Evolutionary conservation across 1,140 invertebrate species (phyloP).

Genomic region (Planococcus citri): DNA sequence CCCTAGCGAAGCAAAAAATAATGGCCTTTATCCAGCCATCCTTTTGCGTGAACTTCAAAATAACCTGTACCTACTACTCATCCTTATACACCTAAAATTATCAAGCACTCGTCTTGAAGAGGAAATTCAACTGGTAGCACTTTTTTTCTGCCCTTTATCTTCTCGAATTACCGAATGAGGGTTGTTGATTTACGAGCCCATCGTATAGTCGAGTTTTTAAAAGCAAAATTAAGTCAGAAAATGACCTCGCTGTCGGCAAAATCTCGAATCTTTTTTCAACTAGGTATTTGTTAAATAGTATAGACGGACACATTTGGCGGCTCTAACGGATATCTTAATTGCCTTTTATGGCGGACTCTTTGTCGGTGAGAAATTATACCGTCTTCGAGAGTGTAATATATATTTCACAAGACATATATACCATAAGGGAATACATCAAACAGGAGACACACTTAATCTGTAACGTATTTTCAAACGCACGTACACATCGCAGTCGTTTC

Average conservation of each 20-base stretch:
- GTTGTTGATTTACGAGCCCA: too few species aligned
- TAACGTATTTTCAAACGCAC: background rate
- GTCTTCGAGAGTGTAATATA: too few species aligned
- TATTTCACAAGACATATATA: background rate
- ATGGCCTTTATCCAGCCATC: too few species aligned
- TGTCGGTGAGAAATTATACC: background rate
- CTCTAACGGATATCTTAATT: background rate
- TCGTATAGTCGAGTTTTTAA: background rate
- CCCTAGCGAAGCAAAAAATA: too few species aligned
- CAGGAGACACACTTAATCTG: conserved; percentile 1
- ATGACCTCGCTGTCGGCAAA: background rate
- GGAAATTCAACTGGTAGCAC: too few species aligned
- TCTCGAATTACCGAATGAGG: too few species aligned
- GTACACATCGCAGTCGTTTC: background rate
- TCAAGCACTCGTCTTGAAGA: too few species aligned
- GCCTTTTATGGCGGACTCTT: background rate
- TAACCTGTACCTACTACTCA: too few species aligned
- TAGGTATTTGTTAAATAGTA: background rate
- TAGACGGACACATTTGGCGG: background rate
- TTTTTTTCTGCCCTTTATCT: too few species aligned
- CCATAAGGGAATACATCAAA: background rate
- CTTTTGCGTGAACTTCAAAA: too few species aligned
- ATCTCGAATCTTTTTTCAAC: conserved; percentile 1
- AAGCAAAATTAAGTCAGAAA: background rate
- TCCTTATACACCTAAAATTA: too few species aligned